phyloP scores from a whole-genome alignment of 2,888 invertebrate genomes.

The Plagodis pulveraria region DNA sequence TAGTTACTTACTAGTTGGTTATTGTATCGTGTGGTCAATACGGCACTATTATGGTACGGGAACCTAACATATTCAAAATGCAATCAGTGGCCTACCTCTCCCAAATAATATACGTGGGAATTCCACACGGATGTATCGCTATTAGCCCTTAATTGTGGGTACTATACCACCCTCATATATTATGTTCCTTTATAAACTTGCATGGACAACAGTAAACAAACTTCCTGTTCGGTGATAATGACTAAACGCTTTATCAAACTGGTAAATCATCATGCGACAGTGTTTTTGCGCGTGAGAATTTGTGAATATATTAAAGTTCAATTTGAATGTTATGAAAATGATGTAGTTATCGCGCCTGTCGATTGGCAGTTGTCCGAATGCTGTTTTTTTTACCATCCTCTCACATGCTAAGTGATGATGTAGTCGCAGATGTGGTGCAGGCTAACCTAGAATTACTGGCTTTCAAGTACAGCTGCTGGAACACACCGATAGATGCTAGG shows the following conservation, averaged over 20 bases:
- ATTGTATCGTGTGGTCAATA: too few relatives aligned
- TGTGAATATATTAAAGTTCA: conserved; percentile 17
- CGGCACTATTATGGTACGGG: too few relatives aligned
- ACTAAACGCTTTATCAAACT: conserved; percentile 61
- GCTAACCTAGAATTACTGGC: too few relatives aligned
- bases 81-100: conserved; percentile 1
- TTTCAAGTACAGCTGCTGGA: too few relatives aligned
- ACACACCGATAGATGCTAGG: too few relatives aligned
- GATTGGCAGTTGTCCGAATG: too few relatives aligned
- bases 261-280: conserved; percentile 59
- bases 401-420: too few relatives aligned
- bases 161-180: conserved; percentile 40
- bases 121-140: conserved; percentile 46
- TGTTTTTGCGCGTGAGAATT: conserved; percentile 47
- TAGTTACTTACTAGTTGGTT: too few relatives aligned
- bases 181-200: conserved; percentile 40
- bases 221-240: conserved; percentile 55
- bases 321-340: conserved; percentile 7
- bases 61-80: background rate
- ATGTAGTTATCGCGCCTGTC: too few relatives aligned
- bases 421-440: too few relatives aligned
- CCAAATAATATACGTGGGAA: conserved; percentile 56
- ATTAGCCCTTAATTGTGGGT: conserved; percentile 63
- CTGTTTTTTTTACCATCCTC: too few relatives aligned
- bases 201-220: conserved; percentile 48